phyloP scores from a whole-genome alignment of 2,797 vertebrate genomes.

The Oophaga sylvatica region DNA sequence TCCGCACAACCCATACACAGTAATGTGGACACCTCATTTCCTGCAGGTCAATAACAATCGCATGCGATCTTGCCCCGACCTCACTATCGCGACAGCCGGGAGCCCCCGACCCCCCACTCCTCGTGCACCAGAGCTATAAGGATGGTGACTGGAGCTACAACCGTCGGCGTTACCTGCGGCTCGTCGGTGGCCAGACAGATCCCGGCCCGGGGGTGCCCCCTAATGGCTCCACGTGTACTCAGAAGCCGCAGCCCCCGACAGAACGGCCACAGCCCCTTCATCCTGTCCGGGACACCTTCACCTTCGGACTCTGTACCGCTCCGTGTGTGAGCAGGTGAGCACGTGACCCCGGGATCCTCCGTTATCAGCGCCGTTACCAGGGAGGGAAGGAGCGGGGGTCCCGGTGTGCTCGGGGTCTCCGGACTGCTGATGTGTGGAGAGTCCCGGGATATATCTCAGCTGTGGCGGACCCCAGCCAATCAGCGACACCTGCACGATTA shows the following conservation, averaged over 20 bases:
- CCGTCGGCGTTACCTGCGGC: constrained; percentile 64
- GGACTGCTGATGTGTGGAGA: neutral
- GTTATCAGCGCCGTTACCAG: neutral
- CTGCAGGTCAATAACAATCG: too few relatives aligned
- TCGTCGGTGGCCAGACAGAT: constrained; percentile 49
- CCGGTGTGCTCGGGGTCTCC: neutral
- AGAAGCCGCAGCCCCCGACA: neutral
- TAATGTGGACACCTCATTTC: too few relatives aligned
- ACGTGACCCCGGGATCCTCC: neutral
- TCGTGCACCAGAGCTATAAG: neutral
- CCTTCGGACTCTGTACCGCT: neutral
- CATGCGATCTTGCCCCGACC: too few relatives aligned
- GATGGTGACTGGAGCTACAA: neutral
- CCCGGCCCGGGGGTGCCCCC: constrained; percentile 35
- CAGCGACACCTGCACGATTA: neutral
- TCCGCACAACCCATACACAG: too few relatives aligned
- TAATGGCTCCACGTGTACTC: neutral
- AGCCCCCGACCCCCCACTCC: neutral
- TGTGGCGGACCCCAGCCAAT: constrained; percentile 28
- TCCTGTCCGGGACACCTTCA: neutral
- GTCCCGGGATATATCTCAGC: constrained; percentile 46
- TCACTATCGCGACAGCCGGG: neutral
- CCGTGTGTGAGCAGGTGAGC: neutral
- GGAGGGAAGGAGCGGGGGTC: neutral
- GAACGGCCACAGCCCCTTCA: constrained; percentile 25